Evolutionary conservation across 2,113 vertebrate genomes (phyloP).

Genomic region (Tragelaphus scriptus): DNA sequence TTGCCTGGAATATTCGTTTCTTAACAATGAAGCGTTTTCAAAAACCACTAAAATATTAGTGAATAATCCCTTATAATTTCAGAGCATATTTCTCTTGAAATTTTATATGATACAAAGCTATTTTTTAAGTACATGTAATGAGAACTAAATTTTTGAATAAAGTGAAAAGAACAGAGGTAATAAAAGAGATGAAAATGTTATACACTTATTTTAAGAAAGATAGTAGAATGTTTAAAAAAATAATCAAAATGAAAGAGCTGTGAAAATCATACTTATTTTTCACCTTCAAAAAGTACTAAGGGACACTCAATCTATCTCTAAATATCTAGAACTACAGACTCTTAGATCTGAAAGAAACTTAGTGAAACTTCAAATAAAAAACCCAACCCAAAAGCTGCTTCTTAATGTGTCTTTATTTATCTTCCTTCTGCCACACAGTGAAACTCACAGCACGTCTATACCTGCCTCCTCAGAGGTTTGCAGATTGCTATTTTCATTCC

Average conservation of each 20-base stretch:
- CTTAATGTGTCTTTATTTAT: background rate
- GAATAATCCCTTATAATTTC: background rate
- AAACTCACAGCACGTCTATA: background rate
- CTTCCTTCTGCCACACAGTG: background rate
- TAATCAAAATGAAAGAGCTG: background rate
- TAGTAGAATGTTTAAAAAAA: background rate
- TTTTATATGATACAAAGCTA: background rate
- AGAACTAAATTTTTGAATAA: background rate
- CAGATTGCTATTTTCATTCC: background rate
- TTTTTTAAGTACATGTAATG: background rate
- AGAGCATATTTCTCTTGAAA: constrained; percentile 23
- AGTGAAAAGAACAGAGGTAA: background rate
- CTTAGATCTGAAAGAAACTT: background rate
- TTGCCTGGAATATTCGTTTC: background rate
- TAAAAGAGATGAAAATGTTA: background rate
- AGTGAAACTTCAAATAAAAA: background rate
- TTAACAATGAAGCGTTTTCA: background rate
- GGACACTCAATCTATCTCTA: background rate
- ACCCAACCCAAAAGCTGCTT: background rate
- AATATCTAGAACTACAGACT: background rate
- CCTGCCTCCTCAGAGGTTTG: background rate
- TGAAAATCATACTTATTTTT: background rate
- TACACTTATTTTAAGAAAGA: background rate
- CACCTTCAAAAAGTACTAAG: background rate
- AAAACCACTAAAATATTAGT: constrained; percentile 10